These are phyloP conservation scores for Cassiopea xamachana DNA, from an alignment of 30 jellyfish, hydroid and myxozoan genomes.

Conservation along the genomic window DNA sequence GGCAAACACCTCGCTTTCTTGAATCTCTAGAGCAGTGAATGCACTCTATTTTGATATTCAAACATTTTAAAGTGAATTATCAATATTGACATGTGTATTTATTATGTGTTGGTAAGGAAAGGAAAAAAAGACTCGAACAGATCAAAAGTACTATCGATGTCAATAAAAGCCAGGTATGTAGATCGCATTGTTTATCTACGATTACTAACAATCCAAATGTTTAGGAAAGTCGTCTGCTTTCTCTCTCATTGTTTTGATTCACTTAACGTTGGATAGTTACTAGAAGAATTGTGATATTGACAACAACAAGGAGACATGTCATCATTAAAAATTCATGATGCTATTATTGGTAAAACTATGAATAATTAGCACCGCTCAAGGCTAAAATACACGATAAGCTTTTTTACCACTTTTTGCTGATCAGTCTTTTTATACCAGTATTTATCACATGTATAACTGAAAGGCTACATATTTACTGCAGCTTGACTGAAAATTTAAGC, in stretches of 20 bases:
- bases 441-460: too few species aligned
- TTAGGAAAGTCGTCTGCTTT: not conserved
- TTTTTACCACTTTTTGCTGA: too few species aligned
- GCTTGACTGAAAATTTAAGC: too few species aligned
- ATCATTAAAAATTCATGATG: too few species aligned
- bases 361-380: too few species aligned
- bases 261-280: not conserved
- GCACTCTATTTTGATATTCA: not conserved
- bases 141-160: not conserved
- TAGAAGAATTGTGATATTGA: too few species aligned
- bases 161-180: conserved; percentile 1
- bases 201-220: not conserved
- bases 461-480: too few species aligned
- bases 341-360: too few species aligned
- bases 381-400: too few species aligned
- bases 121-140: conserved; percentile 15
- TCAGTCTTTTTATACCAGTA: too few species aligned
- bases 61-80: not conserved
- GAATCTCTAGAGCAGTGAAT: not conserved
- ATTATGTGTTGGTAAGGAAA: not conserved
- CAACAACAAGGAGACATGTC: too few species aligned
- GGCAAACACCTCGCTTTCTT: not conserved
- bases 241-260: not conserved
- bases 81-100: not conserved
- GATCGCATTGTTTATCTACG: not conserved